Base-by-base conservation (phyloP, 64 coral and sea anemone genomes). In the Stichodactyla mertensii region DNA sequence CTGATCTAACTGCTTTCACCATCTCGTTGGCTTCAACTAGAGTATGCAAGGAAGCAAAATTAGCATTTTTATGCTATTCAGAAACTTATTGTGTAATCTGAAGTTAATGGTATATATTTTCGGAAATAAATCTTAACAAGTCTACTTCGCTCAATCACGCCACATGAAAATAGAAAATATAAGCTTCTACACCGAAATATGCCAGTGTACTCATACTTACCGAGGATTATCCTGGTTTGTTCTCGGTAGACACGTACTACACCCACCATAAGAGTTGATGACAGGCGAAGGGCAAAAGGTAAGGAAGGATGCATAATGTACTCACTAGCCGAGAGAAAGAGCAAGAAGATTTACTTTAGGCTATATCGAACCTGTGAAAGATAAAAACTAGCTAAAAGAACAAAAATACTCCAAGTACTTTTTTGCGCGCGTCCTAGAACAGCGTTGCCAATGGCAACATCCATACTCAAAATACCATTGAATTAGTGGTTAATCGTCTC, bases 221-320 rank as follows among this genome's bases (percentile, higher is more conserved):
- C 52, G 55, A 86, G 78, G 11, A 92, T 77, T 57, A 55, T 87
- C 80, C 55, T 82, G 24, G 90, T 87, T 87, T 92, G 90, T 77
- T 92, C 85, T 10, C 78, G 51, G 19, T 92, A 83, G 51, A 92
- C 80, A 55, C 85, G 90, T 45, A 92, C 85, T 5, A 92, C 90
- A n/a, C 90, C 90, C 62, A 92, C 77, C 86, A 92, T 82, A 4
- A 92, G 55, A 20, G 61, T 82, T 18, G 90, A 92, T 16, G 90
- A 92, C 51, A 92, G 77, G 28, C 90, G 90, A 66, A 92, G 85
- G 5, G 90, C 90, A 22, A 92, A 92, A 36, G 90, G 90, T 1
- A 92, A 51, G 9, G 80, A 53, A 52, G 90, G 90, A 77, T 87
- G 70, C 0, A 92, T 28, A 13, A 92, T 92, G 24, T 92, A 82